These are phyloP conservation scores for Hesperophylax magnus DNA, from an alignment of 1,140 invertebrate genomes.

Conservation along the genomic window DNA sequence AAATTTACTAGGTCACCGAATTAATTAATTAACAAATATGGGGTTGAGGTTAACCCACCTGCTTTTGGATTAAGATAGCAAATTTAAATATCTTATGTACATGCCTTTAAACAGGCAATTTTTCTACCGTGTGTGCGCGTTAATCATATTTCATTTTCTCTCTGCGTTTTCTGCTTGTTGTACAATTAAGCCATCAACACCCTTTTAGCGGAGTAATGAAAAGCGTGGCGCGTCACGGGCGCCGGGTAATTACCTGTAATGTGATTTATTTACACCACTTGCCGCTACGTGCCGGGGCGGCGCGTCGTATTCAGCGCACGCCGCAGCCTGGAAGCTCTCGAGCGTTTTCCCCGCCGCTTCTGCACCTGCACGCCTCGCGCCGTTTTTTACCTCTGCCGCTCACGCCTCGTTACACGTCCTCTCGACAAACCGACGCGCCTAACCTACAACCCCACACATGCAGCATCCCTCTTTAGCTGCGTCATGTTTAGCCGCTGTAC, in stretches of 20 bases:
- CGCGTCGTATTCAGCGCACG: constrained; percentile 34
- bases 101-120: no score
- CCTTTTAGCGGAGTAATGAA: constrained; percentile 30
- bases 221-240: constrained; percentile 13
- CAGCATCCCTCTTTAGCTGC: not conserved
- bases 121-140: no score
- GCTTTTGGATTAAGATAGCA: no score
- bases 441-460: not conserved
- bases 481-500: not conserved
- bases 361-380: not conserved
- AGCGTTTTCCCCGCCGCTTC: not conserved
- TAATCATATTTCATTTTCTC: not conserved
- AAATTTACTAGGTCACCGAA: no score
- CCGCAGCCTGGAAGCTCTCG: constrained; percentile 38
- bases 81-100: no score
- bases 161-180: not conserved
- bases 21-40: no score
- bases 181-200: constrained; percentile 24
- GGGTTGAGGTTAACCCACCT: no score
- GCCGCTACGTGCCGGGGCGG: not conserved
- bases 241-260: constrained; percentile 35
- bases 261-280: constrained; percentile 39
- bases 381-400: constrained; percentile 3
- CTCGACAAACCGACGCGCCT: constrained; percentile 17
- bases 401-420: constrained; percentile 23